Evolutionary conservation across 1,140 invertebrate species (phyloP).

Genomic region (Brachionus sp.): DNA sequence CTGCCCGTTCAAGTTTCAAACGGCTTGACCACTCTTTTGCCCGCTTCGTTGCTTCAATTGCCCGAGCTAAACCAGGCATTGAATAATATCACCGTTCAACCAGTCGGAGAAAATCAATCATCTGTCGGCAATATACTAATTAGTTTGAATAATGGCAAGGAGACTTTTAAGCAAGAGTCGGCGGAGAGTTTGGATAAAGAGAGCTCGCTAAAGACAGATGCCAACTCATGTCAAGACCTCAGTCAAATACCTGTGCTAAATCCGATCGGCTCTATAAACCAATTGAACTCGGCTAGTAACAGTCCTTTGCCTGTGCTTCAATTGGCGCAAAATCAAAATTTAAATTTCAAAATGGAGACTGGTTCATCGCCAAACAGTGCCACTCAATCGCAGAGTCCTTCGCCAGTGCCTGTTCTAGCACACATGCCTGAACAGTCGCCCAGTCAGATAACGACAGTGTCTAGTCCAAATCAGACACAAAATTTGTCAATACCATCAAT

Average conservation of each 20-base stretch:
- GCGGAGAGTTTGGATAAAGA: neutral
- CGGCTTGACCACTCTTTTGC: slow-evolving; percentile 35
- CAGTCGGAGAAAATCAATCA: neutral
- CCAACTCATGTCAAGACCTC: slow-evolving; percentile 51
- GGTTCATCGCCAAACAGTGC: slow-evolving; percentile 55
- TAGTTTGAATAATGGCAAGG: neutral
- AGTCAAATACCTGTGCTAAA: slow-evolving; percentile 53
- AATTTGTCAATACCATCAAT: neutral
- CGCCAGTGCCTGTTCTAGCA: neutral
- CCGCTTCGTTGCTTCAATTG: slow-evolving; percentile 48
- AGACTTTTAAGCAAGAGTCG: neutral
- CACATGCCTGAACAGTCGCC: neutral
- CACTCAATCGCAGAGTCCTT: neutral
- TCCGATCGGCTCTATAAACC: slow-evolving; percentile 55
- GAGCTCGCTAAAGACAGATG: slow-evolving; percentile 46
- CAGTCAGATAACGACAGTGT: neutral
- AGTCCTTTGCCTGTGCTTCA: neutral
- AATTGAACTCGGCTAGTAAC: neutral
- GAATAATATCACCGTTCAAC: slow-evolving; percentile 39
- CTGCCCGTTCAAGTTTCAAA: slow-evolving; percentile 48
- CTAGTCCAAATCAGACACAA: neutral
- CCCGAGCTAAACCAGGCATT: slow-evolving; percentile 47
- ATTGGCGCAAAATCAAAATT: neutral
- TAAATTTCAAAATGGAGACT: slow-evolving; percentile 30
- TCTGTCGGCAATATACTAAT: neutral